Evolutionary conservation across 2,113 vertebrate species (phyloP).

Genomic region (Barnardius zonarius): DNA sequence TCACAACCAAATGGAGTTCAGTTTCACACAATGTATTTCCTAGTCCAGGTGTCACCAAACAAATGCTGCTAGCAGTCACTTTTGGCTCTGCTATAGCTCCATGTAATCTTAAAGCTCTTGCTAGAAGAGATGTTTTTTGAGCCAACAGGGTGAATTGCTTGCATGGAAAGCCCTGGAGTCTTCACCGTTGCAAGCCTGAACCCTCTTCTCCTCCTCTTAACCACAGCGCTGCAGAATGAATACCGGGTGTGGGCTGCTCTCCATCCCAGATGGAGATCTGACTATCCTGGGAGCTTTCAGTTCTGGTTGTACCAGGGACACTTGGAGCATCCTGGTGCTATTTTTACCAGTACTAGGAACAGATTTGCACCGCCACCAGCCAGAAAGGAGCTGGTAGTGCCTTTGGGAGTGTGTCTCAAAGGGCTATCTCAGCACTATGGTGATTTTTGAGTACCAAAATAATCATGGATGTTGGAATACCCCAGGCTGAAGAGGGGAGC

Average conservation of each 20-base stretch:
- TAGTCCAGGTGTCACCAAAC: constrained; percentile 3
- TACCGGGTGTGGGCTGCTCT: background rate
- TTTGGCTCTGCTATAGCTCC: background rate
- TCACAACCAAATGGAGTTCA: background rate
- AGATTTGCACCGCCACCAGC: background rate
- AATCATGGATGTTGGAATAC: background rate
- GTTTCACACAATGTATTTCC: constrained; percentile 31
- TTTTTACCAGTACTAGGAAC: constrained; percentile 18
- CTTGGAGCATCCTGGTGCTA: background rate
- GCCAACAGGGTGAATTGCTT: background rate
- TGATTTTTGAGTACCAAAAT: background rate
- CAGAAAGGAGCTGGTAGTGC: background rate
- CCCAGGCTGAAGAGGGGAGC: background rate
- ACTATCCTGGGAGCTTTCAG: background rate
- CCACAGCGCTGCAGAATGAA: background rate
- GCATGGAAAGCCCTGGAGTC: background rate
- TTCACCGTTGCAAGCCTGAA: background rate
- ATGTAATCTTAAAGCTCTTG: background rate
- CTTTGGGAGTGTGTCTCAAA: background rate
- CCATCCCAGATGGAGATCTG: background rate
- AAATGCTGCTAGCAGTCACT: background rate
- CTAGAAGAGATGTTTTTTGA: background rate
- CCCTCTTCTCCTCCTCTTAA: background rate
- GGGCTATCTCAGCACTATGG: background rate
- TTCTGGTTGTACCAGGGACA: background rate